These are phyloP conservation scores for Ptilodon capucinus DNA, from an alignment of 2,888 invertebrate genomes.

Conservation along the genomic window DNA sequence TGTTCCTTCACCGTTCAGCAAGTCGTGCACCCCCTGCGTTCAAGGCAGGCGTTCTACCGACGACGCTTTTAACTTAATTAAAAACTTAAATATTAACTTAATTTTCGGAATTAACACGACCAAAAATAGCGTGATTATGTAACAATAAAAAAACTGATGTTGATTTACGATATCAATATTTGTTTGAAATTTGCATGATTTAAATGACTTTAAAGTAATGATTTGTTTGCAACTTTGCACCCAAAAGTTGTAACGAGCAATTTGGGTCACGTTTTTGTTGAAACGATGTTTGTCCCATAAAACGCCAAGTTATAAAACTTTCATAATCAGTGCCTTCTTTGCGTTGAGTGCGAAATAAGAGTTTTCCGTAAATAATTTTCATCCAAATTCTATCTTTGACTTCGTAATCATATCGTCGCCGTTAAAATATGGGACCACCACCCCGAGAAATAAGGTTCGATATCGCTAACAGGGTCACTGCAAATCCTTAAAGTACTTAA, in stretches of 20 bases:
- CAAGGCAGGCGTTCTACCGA: too few species aligned
- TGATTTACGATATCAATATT: constrained; percentile 1
- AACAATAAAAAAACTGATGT: too few species aligned
- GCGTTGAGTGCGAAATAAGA: constrained; percentile 65
- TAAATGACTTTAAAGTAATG: constrained; percentile 24
- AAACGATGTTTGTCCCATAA: constrained; percentile 60
- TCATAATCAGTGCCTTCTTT: constrained; percentile 70
- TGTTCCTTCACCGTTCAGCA: too few species aligned
- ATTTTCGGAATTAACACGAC: too few species aligned
- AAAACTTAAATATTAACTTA: too few species aligned
- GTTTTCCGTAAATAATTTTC: constrained; percentile 74
- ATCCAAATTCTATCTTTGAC: constrained; percentile 75
- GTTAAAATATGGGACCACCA: constrained; percentile 50
- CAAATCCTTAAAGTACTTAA: constrained; percentile 78
- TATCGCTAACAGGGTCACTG: constrained; percentile 44
- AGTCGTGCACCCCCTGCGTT: too few species aligned
- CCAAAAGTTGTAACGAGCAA: constrained; percentile 48
- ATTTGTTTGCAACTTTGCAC: constrained; percentile 30
- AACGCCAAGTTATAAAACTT: constrained; percentile 73
- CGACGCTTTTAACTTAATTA: too few species aligned
- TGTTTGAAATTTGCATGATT: constrained; percentile 14
- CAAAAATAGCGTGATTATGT: too few species aligned
- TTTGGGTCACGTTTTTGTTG: constrained; percentile 54
- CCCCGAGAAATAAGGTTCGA: constrained; percentile 52
- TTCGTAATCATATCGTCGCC: constrained; percentile 53